These are phyloP conservation scores for Nannospalax galili DNA, from an alignment of 2,113 vertebrate species.

Conservation along the genomic window DNA sequence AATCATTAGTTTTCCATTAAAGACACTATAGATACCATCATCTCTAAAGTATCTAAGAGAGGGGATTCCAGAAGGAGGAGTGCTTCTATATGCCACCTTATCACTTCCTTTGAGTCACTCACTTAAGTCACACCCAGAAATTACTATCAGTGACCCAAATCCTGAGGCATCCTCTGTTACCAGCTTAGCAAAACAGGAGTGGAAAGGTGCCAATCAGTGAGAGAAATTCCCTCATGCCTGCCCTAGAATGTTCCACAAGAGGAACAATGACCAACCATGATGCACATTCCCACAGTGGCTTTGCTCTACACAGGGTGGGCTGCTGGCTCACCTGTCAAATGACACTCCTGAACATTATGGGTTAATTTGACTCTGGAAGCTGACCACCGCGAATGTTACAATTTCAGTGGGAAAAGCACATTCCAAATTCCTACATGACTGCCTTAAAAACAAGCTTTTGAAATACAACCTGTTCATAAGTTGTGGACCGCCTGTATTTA, in stretches of 20 bases:
- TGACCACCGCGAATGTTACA: background rate
- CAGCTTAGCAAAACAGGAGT: too few relatives aligned
- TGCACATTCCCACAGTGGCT: rapidly evolving
- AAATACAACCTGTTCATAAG: constrained; percentile 57
- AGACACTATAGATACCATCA: background rate
- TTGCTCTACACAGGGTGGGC: too few relatives aligned
- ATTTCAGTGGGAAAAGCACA: background rate
- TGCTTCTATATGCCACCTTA: rapidly evolving
- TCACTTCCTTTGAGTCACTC: background rate
- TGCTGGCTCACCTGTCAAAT: rapidly evolving
- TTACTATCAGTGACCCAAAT: background rate
- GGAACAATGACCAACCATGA: background rate
- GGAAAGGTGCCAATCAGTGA: background rate
- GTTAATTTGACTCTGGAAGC: background rate
- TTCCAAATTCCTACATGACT: background rate
- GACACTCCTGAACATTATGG: rapidly evolving
- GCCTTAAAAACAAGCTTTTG: constrained; percentile 48
- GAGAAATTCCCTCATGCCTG: background rate
- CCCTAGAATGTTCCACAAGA: background rate
- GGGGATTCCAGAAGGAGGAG: background rate
- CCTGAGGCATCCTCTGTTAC: background rate
- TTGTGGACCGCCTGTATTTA: constrained; percentile 33
- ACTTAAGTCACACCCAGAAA: background rate
- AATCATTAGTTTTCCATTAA: background rate
- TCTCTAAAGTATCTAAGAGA: background rate